phyloP scores from a whole-genome alignment of 1,140 invertebrate genomes.

The Rhagoletis pomonella region DNA sequence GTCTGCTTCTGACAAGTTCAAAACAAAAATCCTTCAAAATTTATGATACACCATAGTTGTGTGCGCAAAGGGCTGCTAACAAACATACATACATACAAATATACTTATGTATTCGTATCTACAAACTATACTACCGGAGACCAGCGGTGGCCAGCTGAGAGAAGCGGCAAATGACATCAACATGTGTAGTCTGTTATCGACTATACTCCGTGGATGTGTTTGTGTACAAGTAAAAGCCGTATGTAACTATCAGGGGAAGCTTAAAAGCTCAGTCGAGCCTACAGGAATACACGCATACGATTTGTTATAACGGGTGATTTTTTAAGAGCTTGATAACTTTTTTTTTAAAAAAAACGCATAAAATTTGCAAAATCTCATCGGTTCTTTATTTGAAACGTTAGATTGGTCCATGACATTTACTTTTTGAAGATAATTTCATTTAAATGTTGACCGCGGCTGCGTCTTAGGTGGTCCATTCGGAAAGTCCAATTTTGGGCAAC shows the following conservation, averaged over 20 bases:
- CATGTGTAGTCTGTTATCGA: background rate
- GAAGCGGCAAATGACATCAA: background rate
- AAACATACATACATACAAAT: background rate
- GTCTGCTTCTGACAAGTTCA: slow-evolving; percentile 73
- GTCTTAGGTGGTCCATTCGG: too few relatives aligned
- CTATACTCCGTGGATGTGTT: background rate
- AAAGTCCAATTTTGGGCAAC: too few relatives aligned
- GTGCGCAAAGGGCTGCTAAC: background rate
- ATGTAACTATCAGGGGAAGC: background rate
- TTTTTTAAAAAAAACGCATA: too few relatives aligned
- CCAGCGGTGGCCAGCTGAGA: background rate
- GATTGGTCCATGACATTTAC: too few relatives aligned
- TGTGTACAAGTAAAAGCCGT: background rate
- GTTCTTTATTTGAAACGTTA: too few relatives aligned
- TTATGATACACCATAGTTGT: slow-evolving; percentile 60
- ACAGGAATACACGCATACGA: slow-evolving; percentile 37
- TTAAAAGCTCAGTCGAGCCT: background rate
- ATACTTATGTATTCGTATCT: background rate
- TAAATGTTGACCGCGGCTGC: too few relatives aligned
- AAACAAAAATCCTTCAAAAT: slow-evolving; percentile 73
- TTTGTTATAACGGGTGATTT: too few relatives aligned
- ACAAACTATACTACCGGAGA: background rate
- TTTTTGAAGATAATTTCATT: too few relatives aligned
- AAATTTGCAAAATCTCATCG: too few relatives aligned
- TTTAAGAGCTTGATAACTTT: too few relatives aligned